phyloP scores from a whole-genome alignment of 92 coral and sea anemone genomes.

The Palythoa grandiflora region DNA sequence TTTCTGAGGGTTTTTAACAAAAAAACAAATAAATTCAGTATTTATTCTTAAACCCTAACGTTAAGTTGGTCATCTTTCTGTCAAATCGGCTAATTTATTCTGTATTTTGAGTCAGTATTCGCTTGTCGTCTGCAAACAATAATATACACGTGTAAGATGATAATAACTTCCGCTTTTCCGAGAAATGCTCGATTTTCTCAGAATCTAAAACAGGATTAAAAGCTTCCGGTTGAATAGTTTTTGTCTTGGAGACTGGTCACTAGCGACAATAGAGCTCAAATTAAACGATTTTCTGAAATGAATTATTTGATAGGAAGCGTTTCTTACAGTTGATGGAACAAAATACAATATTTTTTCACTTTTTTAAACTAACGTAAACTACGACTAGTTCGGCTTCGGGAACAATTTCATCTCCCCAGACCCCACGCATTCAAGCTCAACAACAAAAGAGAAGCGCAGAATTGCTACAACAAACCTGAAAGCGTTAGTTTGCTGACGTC shows the following conservation, averaged over 20 bases:
- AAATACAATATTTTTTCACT: background rate
- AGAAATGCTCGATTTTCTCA: conserved; percentile 31
- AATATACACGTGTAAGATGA: background rate
- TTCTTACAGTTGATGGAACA: background rate
- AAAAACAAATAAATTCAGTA: too few species aligned
- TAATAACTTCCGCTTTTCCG: conserved; percentile 33
- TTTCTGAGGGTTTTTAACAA: too few species aligned
- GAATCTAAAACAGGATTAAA: conserved; percentile 31
- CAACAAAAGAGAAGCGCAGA: background rate
- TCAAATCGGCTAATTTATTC: background rate
- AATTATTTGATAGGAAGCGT: background rate
- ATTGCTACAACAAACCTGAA: conserved; percentile 18
- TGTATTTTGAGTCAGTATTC: background rate
- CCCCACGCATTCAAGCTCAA: background rate
- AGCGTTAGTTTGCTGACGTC: conserved; percentile 25
- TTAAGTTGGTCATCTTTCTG: background rate
- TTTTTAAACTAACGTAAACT: background rate
- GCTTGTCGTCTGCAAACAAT: background rate
- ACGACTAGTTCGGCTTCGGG: background rate
- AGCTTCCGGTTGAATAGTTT: conserved; percentile 22
- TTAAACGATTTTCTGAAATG: background rate
- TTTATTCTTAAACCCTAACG: background rate
- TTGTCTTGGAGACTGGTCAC: background rate
- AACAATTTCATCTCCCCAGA: background rate
- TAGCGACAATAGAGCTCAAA: background rate